Base-by-base conservation (phyloP, 1,140 invertebrate species). In the Caenorhabditis latens region DNA sequence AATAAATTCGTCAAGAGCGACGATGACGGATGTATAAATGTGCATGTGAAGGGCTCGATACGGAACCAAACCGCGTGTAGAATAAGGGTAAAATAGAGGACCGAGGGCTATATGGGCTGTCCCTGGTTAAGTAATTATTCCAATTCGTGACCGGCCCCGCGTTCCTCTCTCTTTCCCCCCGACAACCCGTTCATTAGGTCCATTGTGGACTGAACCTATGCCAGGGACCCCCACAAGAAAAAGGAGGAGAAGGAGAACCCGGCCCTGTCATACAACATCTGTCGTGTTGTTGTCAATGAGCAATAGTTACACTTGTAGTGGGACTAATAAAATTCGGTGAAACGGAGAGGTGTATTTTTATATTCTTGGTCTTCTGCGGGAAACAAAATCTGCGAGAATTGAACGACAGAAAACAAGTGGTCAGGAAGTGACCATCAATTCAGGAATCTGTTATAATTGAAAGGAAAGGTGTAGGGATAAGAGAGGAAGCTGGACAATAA, bases 261-360 rank as follows among this genome's bases (percentile, higher is more conserved):
- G 43, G 71, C 46, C 71, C 43, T 79, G 71, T 79, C 71, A 79
- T 79, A 79, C 71, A 79, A 79, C 71, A 79, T 79, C 71, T 79
- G 71, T 79, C 71, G 71, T 79, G 71, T 48, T 79, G 71, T 50
- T 79, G 71, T 79, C 71, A 79, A 79, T 79, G 46, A 79, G 71
- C 71, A 50, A 79, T 79, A 79, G 71, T 79, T 79, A 79, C 71
- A 79, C 71, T 79, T 79, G 71, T 79, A 79, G 71, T 79, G 71
- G 71, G n/a, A 79, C 71, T n/a, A 50, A 79, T 79, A 79, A 79
- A 79, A 79, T 79, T 50, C 71, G 46, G n/a, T n/a, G 57, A 9
- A 14, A 24, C 4, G 46, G 9, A 79, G 43, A 79, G 71, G 71
- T 79, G 71, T 42, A 71, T 46, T 71, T 71, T 63, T 63, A 63